Evolutionary conservation across 2,888 invertebrate genomes (phyloP), one percentile per base, ranked within the genome.

Genomic region (Yponomeuta evonymella): DNA sequence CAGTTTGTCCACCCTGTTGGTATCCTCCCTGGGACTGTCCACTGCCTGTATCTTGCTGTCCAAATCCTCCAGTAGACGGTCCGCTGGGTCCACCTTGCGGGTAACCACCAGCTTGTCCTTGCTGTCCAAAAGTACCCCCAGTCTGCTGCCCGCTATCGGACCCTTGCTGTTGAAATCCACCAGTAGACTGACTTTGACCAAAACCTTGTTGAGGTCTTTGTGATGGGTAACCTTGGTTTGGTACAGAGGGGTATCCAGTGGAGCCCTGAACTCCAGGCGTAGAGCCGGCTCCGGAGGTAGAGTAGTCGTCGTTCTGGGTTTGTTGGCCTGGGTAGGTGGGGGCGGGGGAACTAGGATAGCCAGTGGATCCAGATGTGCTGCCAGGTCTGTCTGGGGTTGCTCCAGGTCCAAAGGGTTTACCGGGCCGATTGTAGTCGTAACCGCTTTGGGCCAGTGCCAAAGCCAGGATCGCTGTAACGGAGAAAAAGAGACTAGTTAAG

Each of bases 371-470:
- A 64, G 74, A 73, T 10, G 82, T 74, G 73, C 75, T 75, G 71
- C 83, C 83, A 1, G 88, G 85, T 33, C 83, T 79, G 70, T 75
- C 82, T 0, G 87, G 79, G 6, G 88, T 80, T 2, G 85, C 81
- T n/a, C 75, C 74, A 51, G 84, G 79, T 15, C 89, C 87, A 75
- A 95, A 93, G 0, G 94, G 94, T 76, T 94, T 93, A 70, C 93
- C 93, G 9, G 96, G 96, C 73, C 94, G 93, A 74, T 95, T 95
- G 86, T 97, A 97, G 74, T 94, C 94, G 81, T 97, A 97, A 30
- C 96, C 96, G 80, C 93, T 94, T 90, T 96, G 96, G 63, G 89
- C 89, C 68, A 81, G 77, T 66, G 81, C 81, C 73, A 83, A 73
- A 73, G 87, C 85, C 82, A 91, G 84, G 79, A 91, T 76, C 76